Base-by-base conservation (phyloP, 2,113 vertebrate species). In the Oreochromis niloticus region DNA sequence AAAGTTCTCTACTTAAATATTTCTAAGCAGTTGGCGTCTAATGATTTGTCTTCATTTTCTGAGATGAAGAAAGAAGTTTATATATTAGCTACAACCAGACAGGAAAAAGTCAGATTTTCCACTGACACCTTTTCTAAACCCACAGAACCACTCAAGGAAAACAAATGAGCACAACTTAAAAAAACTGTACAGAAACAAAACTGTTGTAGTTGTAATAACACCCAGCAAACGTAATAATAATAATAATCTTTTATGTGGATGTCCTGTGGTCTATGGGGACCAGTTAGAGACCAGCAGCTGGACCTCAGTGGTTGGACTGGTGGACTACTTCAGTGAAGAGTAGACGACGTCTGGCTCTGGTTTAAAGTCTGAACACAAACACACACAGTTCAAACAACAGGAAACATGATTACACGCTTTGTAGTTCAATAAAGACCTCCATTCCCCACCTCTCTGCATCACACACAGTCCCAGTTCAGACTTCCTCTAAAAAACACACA, bases 361-460 rank as follows among this genome's bases (percentile, higher is more conserved):
- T 54, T 54, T 10, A 54, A 54, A 54, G 19, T 54, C 19, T 54
- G 50, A 54, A 54, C 9, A n/a, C 54, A 55, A 22, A 55, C 52
- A 55, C 52, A 55, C 2, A 55, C n/a, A 22, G 9, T 22, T 55
- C 2, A 2, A 6, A 55, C 6, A 24, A 12, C n/a, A 55, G 52
- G 52, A 55, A 55, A 55, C 52, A 55, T 22, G 3, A 22, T 55
- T 24, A 55, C 10, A 22, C 22, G 9, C 54, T 4, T 56, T 56
- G 11, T 13, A 56, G 22, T 0, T 56, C 0, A 24, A 24, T 7
- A 11, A 13, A 56, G 10, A 4, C 11, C 11, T 7, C 54, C 6
- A 24, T 0, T 13, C 22, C 0, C 54, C 54, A 1, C 54, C 54
- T 56, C 54, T 56, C 54, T 0, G 0, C 54, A 56, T 56, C n/a